These are phyloP conservation scores for Myxocyprinus asiaticus DNA, from an alignment of 2,113 vertebrate genomes.

Conservation along the genomic window DNA sequence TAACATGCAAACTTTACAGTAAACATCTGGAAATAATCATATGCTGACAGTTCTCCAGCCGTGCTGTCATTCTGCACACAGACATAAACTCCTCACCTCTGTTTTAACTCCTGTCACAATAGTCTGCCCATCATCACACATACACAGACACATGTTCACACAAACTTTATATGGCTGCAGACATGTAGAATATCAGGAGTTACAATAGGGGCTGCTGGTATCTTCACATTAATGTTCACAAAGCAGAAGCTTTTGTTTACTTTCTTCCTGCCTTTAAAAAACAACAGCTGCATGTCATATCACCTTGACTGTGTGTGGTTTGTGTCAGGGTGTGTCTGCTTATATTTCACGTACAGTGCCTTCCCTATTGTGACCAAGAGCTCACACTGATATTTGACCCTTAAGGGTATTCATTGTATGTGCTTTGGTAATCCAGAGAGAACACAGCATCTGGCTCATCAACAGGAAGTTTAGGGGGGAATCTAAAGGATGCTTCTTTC, in stretches of 20 bases:
- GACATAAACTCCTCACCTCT: slow-evolving; percentile 26
- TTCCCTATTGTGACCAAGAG: background rate
- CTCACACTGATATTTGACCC: slow-evolving; percentile 23
- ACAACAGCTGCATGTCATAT: slow-evolving; percentile 34
- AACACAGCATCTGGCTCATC: slow-evolving; percentile 32
- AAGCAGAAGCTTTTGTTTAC: slow-evolving; percentile 20
- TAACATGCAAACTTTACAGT: slow-evolving; percentile 5
- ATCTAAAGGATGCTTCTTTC: slow-evolving; percentile 11
- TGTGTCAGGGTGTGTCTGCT: slow-evolving; percentile 20
- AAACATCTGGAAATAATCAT: slow-evolving; percentile 17
- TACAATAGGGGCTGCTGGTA: slow-evolving; percentile 45
- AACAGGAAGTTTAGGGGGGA: slow-evolving; percentile 8
- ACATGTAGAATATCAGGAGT: slow-evolving; percentile 18
- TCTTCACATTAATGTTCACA: slow-evolving; percentile 30
- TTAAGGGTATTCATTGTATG: background rate
- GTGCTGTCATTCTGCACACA: slow-evolving; percentile 4
- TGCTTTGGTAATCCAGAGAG: slow-evolving; percentile 8
- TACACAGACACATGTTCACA: background rate
- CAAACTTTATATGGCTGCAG: background rate
- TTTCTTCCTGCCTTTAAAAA: slow-evolving; percentile 12
- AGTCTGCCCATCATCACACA: background rate
- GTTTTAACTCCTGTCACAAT: slow-evolving; percentile 9
- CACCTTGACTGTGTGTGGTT: slow-evolving; percentile 1
- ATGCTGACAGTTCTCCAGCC: background rate
- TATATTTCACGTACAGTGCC: slow-evolving; percentile 20